Evolutionary conservation across 2,797 vertebrate genomes (phyloP), one percentile per base, ranked within the genome.

Genomic region (Hippoglossus hippoglossus): DNA sequence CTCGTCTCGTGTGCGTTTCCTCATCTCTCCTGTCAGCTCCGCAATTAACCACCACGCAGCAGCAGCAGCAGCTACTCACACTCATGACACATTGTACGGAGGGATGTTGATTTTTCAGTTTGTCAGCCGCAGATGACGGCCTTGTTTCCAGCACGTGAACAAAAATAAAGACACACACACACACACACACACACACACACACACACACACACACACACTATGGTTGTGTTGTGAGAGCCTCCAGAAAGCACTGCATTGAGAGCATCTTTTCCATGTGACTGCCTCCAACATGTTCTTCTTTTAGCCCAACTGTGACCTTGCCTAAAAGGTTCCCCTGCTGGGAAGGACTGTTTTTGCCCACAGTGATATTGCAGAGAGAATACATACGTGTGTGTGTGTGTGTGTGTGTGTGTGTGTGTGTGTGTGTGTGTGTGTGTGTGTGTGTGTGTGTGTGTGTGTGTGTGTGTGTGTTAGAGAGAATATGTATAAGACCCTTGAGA

Each of bases 251-350:
- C 44, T 73, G 56, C 13, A 10, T 22, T 68, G 67, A 75, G 75
- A 81, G 21, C 44, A 79, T 77, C 31, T 12, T 64, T 85, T 91
- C 82, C 81, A 77, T 41, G 59, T 66, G 75, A 69, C 67, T 82
- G 87, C 67, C 25, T 85, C 53, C 0, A 66, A 65, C 70, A 59
- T 77, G 67, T 28, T 87, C 69, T 78, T 73, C 74, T 78, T 80
- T 86, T 79, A 82, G 68, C 80, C 66, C 64, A 24, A 25, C 70
- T 63, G 44, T 87, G 87, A 86, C 89, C 88, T 82, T 81, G 67
- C 49, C 79, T 80, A 78, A 91, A 81, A 89, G 78, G 67, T 72
- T 73, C 50, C 58, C 77, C 87, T 82, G 83, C 82, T 79, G 86
- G 62, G 80, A 75, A 56, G 58, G 62, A 46, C 10, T 73, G 57